phyloP scores from a whole-genome alignment of 2,888 invertebrate genomes.

The Drosophila bunnanda region DNA sequence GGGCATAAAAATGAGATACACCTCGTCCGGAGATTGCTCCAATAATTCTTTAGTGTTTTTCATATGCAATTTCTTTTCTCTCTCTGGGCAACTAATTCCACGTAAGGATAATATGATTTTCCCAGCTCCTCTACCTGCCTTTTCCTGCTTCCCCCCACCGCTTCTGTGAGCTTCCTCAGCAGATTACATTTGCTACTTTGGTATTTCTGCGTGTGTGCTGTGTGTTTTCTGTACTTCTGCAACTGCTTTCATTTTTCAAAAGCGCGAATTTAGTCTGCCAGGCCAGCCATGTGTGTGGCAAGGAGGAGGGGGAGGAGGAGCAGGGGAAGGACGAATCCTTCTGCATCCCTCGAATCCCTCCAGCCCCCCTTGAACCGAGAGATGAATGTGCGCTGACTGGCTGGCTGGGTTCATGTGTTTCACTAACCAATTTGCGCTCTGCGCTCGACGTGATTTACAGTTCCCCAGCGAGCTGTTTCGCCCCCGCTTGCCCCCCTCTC shows the following conservation, averaged over 20 bases:
- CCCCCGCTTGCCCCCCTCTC: slow-evolving; percentile 22
- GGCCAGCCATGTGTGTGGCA: slow-evolving; percentile 21
- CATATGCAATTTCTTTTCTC: slow-evolving; percentile 17
- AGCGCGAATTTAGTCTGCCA: slow-evolving; percentile 58
- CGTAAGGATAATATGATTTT: slow-evolving; percentile 66
- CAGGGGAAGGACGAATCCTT: slow-evolving; percentile 8
- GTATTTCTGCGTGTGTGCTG: slow-evolving; percentile 47
- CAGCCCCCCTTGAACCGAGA: not conserved
- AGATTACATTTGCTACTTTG: slow-evolving; percentile 66
- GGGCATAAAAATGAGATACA: not conserved
- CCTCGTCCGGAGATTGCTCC: not conserved
- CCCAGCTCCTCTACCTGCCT: slow-evolving; percentile 26
- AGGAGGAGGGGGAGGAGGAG: not conserved
- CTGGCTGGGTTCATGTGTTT: slow-evolving; percentile 55
- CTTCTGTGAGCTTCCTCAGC: slow-evolving; percentile 12
- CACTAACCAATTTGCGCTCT: slow-evolving; percentile 72
- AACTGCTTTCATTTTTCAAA: slow-evolving; percentile 63
- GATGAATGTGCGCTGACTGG: slow-evolving; percentile 29
- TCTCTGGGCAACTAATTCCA: slow-evolving; percentile 58
- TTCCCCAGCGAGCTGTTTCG: slow-evolving; percentile 71
- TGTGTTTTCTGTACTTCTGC: slow-evolving; percentile 16
- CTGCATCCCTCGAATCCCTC: not conserved
- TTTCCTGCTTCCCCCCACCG: not conserved
- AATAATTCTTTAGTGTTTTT: slow-evolving; percentile 6
- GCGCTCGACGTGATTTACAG: slow-evolving; percentile 74